A percentile compares a stretch with the other conserved stretches of the same genome.
Evolutionary conservation across 2,797 vertebrate species (phyloP).

Genomic region (Thunnus albacares): DNA sequence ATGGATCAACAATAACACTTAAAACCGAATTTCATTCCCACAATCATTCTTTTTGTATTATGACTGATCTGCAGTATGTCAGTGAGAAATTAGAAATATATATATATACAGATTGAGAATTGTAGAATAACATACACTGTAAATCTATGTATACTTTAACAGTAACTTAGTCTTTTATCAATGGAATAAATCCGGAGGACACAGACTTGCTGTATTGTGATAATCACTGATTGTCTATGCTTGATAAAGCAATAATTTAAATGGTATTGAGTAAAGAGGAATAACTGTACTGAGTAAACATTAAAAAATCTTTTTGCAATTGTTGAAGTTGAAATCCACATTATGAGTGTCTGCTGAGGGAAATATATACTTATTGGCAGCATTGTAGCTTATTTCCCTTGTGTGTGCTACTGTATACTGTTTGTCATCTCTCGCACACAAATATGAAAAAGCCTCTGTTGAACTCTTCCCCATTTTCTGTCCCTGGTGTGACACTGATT

Average conservation of each 20-base stretch:
- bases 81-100: conserved; percentile 41
- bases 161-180: conserved; percentile 62
- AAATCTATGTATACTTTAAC: conserved; percentile 65
- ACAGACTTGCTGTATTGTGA: conserved; percentile 27
- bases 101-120: conserved; percentile 42
- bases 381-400: conserved; percentile 32
- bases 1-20: conserved; percentile 43
- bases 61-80: conserved; percentile 59
- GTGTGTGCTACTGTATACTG: conserved; percentile 32
- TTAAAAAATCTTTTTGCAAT: conserved; percentile 24
- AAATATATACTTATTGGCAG: conserved; percentile 24
- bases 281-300: conserved; percentile 11
- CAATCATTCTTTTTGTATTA: conserved; percentile 59
- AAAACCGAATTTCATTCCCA: conserved; percentile 66
- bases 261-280: conserved; percentile 25
- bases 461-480: conserved; percentile 27
- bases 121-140: conserved; percentile 71
- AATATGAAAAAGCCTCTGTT: conserved; percentile 33
- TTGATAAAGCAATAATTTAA: conserved; percentile 74
- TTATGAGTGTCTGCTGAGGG: conserved; percentile 22
- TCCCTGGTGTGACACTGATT: conserved; percentile 54
- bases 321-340: not conserved
- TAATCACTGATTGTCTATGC: conserved; percentile 53
- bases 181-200: conserved; percentile 42
- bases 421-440: conserved; percentile 38